A percentile compares a stretch with the other conserved stretches of the same genome.
phyloP scores from a whole-genome alignment of 2,888 invertebrate species.

The Polylopha cassiicola region DNA sequence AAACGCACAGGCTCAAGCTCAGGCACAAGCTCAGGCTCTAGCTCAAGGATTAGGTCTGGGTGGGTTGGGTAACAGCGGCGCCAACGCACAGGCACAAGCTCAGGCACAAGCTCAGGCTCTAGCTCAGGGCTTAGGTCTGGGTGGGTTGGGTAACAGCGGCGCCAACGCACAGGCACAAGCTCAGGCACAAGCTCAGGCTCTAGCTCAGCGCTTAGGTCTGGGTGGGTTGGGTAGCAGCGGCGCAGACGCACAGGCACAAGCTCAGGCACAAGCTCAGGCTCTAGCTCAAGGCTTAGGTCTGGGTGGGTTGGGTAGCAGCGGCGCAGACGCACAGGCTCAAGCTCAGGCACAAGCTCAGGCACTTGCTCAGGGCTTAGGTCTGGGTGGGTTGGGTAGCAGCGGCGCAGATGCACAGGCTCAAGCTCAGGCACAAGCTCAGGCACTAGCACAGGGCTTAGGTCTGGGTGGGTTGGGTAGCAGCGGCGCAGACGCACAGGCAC shows the following conservation, averaged over 20 bases:
- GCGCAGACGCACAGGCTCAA: conserved; percentile 11
- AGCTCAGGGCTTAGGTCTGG: conserved; percentile 1
- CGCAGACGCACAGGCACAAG: conserved; percentile 17
- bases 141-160: conserved; percentile 4
- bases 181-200: conserved; percentile 23
- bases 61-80: background rate
- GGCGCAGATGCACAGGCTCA: background rate
- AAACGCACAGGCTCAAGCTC: no score
- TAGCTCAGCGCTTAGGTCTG: conserved; percentile 17
- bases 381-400: background rate
- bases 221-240: conserved; percentile 1
- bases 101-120: conserved; percentile 11
- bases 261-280: conserved; percentile 22
- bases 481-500: conserved; percentile 3
- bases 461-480: conserved; percentile 1
- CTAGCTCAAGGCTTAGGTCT: conserved; percentile 2
- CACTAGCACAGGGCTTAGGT: no score
- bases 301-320: no score
- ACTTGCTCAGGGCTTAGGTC: no score
- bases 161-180: conserved; percentile 7
- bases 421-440: no score
- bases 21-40: conserved; percentile 19
- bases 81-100: conserved; percentile 20
- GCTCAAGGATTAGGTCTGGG: conserved; percentile 12
- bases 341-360: conserved; percentile 4